Conservation (phyloP, 1,140 invertebrate species). For the Meteorus sp. region DNA sequence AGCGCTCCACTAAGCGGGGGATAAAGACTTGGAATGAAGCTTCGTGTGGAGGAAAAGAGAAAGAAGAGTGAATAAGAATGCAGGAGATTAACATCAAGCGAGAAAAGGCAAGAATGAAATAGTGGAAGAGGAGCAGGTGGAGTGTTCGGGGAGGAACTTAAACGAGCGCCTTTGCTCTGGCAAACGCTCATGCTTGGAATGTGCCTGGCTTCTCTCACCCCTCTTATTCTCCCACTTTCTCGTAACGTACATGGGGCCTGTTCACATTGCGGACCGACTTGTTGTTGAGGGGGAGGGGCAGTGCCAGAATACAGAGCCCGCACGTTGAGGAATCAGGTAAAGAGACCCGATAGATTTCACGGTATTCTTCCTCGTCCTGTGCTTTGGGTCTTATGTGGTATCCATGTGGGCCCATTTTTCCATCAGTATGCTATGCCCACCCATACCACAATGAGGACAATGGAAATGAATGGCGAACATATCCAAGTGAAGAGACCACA, state of each 20-base stretch:
- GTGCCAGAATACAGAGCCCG: not conserved
- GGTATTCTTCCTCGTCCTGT: not conserved
- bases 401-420: too few species aligned
- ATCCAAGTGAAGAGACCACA: too few species aligned
- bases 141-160: not conserved
- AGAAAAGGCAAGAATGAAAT: not conserved
- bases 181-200: slow-evolving; percentile 18
- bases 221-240: slow-evolving; percentile 7
- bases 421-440: too few species aligned
- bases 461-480: too few species aligned
- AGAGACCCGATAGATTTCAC: slow-evolving; percentile 2
- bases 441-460: too few species aligned
- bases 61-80: slow-evolving; percentile 11
- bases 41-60: not conserved
- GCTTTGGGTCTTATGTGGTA: not conserved
- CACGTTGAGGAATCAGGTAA: slow-evolving; percentile 8
- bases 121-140: slow-evolving; percentile 9
- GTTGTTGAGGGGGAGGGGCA: not conserved
- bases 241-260: not conserved
- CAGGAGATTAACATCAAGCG: not conserved
- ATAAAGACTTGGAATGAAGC: slow-evolving; percentile 1
- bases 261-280: not conserved
- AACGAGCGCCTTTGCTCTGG: slow-evolving; percentile 12
- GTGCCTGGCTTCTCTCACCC: slow-evolving; percentile 19
- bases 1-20: slow-evolving; percentile 12